Conservation (phyloP, 1,140 invertebrate genomes). For the Lordiphosa mommai region DNA sequence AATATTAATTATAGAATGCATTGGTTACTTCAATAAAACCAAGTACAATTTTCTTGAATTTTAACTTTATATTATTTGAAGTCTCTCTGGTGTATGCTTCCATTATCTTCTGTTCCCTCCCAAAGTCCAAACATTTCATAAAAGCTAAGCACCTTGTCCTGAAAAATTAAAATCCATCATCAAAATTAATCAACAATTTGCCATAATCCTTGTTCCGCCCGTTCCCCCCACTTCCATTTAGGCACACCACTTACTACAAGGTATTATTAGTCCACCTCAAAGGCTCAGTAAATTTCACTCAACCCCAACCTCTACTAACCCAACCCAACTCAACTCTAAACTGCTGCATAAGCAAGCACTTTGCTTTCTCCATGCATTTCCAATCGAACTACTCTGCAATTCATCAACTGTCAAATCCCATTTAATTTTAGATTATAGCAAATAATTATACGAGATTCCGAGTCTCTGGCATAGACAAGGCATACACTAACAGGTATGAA, state of each 20-base stretch:
- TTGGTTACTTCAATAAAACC: background rate
- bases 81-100: no score
- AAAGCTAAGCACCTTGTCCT: background rate
- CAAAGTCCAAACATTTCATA: no score
- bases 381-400: conserved; percentile 66
- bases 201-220: conserved; percentile 17
- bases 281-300: conserved; percentile 1
- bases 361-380: conserved; percentile 42
- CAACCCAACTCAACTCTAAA: background rate
- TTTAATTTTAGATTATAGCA: conserved; percentile 72
- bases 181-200: conserved; percentile 29
- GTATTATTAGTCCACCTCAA: conserved; percentile 35
- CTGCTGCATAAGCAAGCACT: conserved; percentile 20
- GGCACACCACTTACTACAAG: conserved; percentile 32
- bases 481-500: no score
- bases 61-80: no score
- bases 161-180: conserved; percentile 1
- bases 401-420: conserved; percentile 75
- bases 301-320: no score
- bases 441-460: conserved; percentile 53
- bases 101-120: no score
- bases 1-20: conserved; percentile 9
- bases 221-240: conserved; percentile 26
- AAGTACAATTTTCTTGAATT: no score
- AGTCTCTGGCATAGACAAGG: background rate